Evolutionary conservation across 1,140 invertebrate genomes (phyloP).

Genomic region (Dreissena rostriformis): DNA sequence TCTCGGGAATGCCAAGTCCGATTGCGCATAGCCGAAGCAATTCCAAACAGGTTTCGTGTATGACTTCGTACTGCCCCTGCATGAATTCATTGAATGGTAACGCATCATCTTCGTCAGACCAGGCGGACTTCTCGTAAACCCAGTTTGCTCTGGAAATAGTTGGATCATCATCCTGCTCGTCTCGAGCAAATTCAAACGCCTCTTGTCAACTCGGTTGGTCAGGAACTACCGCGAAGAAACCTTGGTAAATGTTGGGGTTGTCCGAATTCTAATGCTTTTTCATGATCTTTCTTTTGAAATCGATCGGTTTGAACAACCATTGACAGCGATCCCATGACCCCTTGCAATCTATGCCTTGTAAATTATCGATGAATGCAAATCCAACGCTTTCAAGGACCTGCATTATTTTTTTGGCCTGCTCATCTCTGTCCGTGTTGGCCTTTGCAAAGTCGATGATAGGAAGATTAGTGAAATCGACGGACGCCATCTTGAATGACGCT

Average conservation of each 20-base stretch:
- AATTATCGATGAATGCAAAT: slow-evolving; percentile 63
- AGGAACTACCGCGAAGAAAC: slow-evolving; percentile 59
- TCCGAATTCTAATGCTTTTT: slow-evolving; percentile 61
- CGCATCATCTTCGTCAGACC: slow-evolving; percentile 63
- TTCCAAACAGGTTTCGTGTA: slow-evolving; percentile 48
- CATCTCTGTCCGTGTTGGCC: slow-evolving; percentile 36
- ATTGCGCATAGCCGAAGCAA: slow-evolving; percentile 53
- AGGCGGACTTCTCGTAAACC: too few species aligned
- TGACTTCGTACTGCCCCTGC: slow-evolving; percentile 36
- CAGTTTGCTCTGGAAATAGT: slow-evolving; percentile 56
- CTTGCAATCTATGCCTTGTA: slow-evolving; percentile 55
- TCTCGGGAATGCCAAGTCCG: slow-evolving; percentile 55
- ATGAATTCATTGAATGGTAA: slow-evolving; percentile 64
- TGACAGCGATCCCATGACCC: slow-evolving; percentile 53
- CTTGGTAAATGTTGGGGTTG: slow-evolving; percentile 60
- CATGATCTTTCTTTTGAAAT: slow-evolving; percentile 46
- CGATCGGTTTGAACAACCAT: slow-evolving; percentile 63
- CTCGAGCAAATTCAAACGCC: slow-evolving; percentile 69
- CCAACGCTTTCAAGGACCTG: slow-evolving; percentile 60
- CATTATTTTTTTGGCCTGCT: slow-evolving; percentile 52
- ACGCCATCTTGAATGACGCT: too few species aligned
- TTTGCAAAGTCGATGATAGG: slow-evolving; percentile 59
- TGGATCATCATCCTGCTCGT: slow-evolving; percentile 45
- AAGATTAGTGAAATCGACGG: not conserved
- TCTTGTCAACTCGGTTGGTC: slow-evolving; percentile 62